A percentile compares a stretch with the other conserved stretches of the same genome.
Evolutionary conservation across 2,113 vertebrate genomes (phyloP).

Genomic region (Carollia perspicillata): DNA sequence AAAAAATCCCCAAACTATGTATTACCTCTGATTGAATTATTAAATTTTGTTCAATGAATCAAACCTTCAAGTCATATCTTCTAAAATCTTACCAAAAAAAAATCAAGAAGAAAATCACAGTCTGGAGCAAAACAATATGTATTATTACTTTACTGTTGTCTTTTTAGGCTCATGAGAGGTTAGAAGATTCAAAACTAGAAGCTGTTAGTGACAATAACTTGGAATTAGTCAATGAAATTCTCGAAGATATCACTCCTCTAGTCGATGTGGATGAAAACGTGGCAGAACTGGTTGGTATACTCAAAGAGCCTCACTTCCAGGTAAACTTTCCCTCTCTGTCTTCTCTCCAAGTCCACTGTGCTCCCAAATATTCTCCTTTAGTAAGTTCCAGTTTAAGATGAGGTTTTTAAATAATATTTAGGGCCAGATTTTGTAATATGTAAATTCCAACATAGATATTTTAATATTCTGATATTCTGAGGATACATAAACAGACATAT

Average conservation of each 20-base stretch:
- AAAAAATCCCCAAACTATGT: not conserved
- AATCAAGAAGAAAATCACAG: conserved; percentile 14
- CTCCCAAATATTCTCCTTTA: not conserved
- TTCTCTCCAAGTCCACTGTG: not conserved
- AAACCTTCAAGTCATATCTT: not conserved
- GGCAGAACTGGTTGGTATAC: conserved; percentile 91
- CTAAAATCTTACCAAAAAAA: conserved; percentile 25
- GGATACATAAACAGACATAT: not conserved
- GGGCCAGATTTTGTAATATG: not conserved
- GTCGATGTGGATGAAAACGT: conserved; percentile 86
- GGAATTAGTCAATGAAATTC: conserved; percentile 93
- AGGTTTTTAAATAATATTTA: not conserved
- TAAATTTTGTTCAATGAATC: conserved; percentile 7
- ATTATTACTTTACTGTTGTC: conserved; percentile 7
- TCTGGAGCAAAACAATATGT: not conserved
- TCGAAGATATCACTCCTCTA: conserved; percentile 91
- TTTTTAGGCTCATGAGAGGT: conserved; percentile 92
- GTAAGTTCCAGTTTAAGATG: not conserved
- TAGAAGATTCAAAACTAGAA: conserved; percentile 95
- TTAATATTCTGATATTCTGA: not conserved
- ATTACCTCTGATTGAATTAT: not conserved
- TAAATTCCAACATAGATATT: conserved; percentile 14
- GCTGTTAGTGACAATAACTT: conserved; percentile 95
- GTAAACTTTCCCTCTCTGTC: conserved; percentile 74
- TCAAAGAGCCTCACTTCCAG: conserved; percentile 97